A percentile compares a stretch with the other conserved stretches of the same genome.
Evolutionary conservation across 2,113 vertebrate genomes (phyloP).

Genomic region (Leptosomus discolor): DNA sequence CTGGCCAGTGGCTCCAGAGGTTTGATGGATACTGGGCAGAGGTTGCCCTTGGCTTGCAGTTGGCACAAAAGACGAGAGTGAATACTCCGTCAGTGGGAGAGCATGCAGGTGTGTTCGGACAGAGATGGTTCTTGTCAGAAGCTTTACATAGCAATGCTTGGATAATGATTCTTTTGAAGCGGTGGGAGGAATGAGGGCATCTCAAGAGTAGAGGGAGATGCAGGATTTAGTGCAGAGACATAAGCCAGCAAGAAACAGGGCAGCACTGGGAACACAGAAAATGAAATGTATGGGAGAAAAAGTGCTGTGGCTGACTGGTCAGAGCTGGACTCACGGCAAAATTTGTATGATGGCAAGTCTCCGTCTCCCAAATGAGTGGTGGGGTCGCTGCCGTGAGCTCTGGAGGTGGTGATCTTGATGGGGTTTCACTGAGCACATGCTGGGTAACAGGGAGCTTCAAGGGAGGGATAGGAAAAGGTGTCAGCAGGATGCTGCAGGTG

Average conservation of each 20-base stretch:
- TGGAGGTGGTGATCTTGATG: not conserved
- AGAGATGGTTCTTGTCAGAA: not conserved
- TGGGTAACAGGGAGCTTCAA: not conserved
- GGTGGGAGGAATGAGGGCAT: not conserved
- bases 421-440: not conserved
- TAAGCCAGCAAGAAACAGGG: not conserved
- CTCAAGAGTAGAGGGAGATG: not conserved
- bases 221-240: not conserved
- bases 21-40: not conserved
- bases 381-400: not conserved
- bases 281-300: not conserved
- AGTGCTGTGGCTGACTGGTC: not conserved
- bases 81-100: not conserved
- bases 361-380: not conserved
- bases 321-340: not conserved
- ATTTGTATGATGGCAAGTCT: not conserved
- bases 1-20: not conserved
- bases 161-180: rapidly evolving
- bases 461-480: not conserved
- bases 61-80: not conserved
- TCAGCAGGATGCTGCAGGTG: not conserved
- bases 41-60: not conserved
- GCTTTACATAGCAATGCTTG: not conserved
- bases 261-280: not conserved
- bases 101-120: rapidly evolving